These are phyloP conservation scores for Drosophila asahinai DNA, from an alignment of 1,140 invertebrate genomes.

Conservation along the genomic window DNA sequence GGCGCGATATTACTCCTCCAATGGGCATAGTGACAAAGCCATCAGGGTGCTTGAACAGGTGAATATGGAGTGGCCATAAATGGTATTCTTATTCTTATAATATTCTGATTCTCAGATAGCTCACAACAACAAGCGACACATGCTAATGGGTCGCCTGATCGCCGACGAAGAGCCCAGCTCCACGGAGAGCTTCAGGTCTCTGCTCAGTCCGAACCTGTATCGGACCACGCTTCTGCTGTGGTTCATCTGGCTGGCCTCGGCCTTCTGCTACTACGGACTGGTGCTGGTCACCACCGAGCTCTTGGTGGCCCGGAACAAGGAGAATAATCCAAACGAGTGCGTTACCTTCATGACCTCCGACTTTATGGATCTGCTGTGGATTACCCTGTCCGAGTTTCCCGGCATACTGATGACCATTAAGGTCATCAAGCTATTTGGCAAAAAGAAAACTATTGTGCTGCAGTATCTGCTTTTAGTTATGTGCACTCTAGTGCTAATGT, in stretches of 20 bases:
- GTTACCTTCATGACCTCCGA: slow-evolving; percentile 91
- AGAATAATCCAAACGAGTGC: slow-evolving; percentile 67
- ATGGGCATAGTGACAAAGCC: slow-evolving; percentile 94
- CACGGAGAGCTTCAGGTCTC: slow-evolving; percentile 91
- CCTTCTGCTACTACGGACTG: slow-evolving; percentile 98
- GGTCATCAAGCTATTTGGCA: slow-evolving; percentile 95
- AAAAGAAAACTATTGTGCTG: slow-evolving; percentile 97
- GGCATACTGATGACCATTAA: slow-evolving; percentile 97
- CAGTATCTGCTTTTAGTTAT: slow-evolving; percentile 95
- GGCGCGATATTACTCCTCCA: slow-evolving; percentile 94
- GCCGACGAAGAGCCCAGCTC: slow-evolving; percentile 90
- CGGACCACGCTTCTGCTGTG: slow-evolving; percentile 94
- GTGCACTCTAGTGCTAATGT: slow-evolving; percentile 92
- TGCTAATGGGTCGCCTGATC: slow-evolving; percentile 94
- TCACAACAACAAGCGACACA: slow-evolving; percentile 94
- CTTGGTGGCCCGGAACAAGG: slow-evolving; percentile 87
- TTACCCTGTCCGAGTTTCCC: slow-evolving; percentile 97
- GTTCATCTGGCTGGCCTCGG: slow-evolving; percentile 98
- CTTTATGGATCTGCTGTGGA: slow-evolving; percentile 97
- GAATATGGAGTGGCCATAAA: neutral
- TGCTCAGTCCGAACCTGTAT: slow-evolving; percentile 92
- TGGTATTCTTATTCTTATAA: neutral
- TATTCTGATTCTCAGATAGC: slow-evolving; percentile 86
- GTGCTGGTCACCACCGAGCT: slow-evolving; percentile 98
- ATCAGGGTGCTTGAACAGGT: slow-evolving; percentile 93